A percentile compares a stretch with the other conserved stretches of the same genome.
Evolutionary conservation across 2,113 vertebrate species (phyloP).

Genomic region (Ascaphus truei): DNA sequence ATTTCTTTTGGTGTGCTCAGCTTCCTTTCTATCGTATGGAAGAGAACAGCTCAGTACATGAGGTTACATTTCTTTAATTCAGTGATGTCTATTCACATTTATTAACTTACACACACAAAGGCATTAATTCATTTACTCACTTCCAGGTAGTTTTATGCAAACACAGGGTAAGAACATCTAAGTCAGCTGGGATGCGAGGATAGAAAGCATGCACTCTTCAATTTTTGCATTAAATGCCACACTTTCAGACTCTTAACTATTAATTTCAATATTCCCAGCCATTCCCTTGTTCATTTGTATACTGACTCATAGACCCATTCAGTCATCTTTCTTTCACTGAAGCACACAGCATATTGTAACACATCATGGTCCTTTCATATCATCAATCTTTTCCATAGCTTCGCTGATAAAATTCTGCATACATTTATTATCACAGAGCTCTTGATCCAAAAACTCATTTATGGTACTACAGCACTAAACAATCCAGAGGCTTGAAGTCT

Average conservation of each 20-base stretch:
- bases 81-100: too few relatives aligned
- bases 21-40: too few relatives aligned
- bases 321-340: neutral
- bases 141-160: too few relatives aligned
- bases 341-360: slow-evolving; percentile 14
- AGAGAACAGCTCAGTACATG: too few relatives aligned
- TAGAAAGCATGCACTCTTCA: too few relatives aligned
- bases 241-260: neutral
- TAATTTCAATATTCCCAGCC: neutral
- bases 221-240: neutral
- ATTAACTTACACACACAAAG: too few relatives aligned
- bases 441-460: slow-evolving; percentile 33
- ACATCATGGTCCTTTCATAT: slow-evolving; percentile 23
- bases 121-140: too few relatives aligned
- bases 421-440: slow-evolving; percentile 26
- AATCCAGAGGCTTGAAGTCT: slow-evolving; percentile 23
- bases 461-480: slow-evolving; percentile 33
- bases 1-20: too few relatives aligned
- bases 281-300: neutral
- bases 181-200: too few relatives aligned
- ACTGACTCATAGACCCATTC: neutral
- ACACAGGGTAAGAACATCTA: too few relatives aligned
- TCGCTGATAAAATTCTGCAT: slow-evolving; percentile 33
- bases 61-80: too few relatives aligned
- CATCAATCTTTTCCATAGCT: slow-evolving; percentile 32